Conservation (phyloP, 1,140 invertebrate genomes). For the Ostrea edulis region DNA sequence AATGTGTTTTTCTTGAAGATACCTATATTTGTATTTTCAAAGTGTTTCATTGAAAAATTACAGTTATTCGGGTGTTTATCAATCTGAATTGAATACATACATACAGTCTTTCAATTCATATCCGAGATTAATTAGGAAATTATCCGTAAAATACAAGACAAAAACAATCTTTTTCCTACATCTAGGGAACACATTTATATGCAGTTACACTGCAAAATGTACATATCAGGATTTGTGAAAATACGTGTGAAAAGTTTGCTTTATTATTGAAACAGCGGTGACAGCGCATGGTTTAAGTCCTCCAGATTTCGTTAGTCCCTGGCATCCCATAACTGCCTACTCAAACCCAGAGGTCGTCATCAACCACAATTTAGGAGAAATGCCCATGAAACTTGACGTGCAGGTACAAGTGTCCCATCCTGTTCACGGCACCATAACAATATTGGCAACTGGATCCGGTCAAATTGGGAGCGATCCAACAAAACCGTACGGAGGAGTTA, state of each 20-base stretch:
- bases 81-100: too few species aligned
- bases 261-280: not conserved
- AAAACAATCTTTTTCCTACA: too few species aligned
- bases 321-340: conserved; percentile 42
- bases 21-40: too few species aligned
- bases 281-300: conserved; percentile 15
- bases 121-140: too few species aligned
- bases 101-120: too few species aligned
- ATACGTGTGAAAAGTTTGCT: not conserved
- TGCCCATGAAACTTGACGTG: conserved; percentile 56
- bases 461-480: conserved; percentile 21
- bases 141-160: too few species aligned
- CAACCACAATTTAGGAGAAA: conserved; percentile 38
- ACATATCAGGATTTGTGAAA: too few species aligned
- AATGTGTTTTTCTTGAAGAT: too few species aligned
- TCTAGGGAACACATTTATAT: too few species aligned
- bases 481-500: conserved; percentile 44
- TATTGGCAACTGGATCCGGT: conserved; percentile 46
- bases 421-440: not conserved
- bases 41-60: too few species aligned
- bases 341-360: conserved; percentile 42
- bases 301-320: conserved; percentile 33
- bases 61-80: too few species aligned
- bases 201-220: too few species aligned
- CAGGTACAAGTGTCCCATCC: conserved; percentile 39